These are phyloP conservation scores for Podilymbus podiceps DNA, from an alignment of 2,113 vertebrate species.

Conservation along the genomic window DNA sequence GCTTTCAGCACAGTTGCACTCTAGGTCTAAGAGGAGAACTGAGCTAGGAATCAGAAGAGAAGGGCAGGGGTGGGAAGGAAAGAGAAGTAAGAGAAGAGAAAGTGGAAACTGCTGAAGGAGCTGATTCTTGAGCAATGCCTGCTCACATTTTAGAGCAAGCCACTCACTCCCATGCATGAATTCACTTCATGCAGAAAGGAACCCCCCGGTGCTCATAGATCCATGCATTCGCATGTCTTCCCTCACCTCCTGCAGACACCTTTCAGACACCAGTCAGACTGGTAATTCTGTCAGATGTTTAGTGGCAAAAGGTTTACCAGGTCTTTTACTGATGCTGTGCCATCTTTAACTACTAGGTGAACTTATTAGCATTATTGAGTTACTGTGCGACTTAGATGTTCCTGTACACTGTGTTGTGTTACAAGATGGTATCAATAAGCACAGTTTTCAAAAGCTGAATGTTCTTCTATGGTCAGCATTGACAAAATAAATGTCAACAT, in stretches of 20 bases:
- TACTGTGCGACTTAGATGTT: background rate
- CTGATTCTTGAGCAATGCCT: background rate
- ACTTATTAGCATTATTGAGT: background rate
- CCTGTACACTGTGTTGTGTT: background rate
- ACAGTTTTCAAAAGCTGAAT: background rate
- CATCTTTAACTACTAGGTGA: background rate
- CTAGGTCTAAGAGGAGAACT: background rate
- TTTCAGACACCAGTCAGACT: background rate
- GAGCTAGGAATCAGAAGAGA: background rate
- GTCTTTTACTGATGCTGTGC: background rate
- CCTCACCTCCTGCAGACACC: background rate
- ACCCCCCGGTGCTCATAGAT: accelerated
- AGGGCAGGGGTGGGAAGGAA: background rate
- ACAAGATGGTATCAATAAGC: background rate
- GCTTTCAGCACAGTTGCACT: background rate
- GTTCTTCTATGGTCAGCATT: background rate
- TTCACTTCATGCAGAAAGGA: background rate
- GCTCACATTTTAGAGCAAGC: too few relatives aligned
- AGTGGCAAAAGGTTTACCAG: background rate
- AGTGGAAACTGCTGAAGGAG: background rate
- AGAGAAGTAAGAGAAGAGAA: background rate
- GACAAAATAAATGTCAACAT: background rate
- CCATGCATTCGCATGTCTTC: background rate
- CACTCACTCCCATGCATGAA: background rate
- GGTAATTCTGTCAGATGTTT: background rate